Conservation (phyloP, 2,113 vertebrate species). For the Mormoops blainvillei region DNA sequence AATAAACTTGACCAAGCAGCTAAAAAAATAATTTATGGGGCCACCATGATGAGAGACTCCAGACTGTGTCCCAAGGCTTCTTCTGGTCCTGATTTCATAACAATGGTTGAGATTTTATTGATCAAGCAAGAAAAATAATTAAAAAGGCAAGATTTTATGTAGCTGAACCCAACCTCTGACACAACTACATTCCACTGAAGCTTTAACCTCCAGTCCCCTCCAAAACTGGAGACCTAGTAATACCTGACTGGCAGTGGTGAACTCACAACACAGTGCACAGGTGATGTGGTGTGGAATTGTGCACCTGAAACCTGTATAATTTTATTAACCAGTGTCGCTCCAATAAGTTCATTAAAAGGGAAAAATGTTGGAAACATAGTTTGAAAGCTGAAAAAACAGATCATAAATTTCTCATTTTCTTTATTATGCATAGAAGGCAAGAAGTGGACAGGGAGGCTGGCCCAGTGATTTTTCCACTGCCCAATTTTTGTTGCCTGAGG, state of each 20-base stretch:
- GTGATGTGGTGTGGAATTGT: too few species aligned
- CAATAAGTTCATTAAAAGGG: too few species aligned
- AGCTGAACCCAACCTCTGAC: not conserved
- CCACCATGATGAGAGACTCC: not conserved
- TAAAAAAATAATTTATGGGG: not conserved
- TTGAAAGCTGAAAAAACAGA: constrained; percentile 28
- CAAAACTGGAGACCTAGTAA: not conserved
- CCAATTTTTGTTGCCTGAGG: not conserved
- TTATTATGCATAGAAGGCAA: constrained; percentile 20
- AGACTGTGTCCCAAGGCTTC: not conserved
- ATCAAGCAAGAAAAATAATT: constrained; percentile 41
- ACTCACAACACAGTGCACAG: too few species aligned
- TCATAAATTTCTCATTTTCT: constrained; percentile 44
- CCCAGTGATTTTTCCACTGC: not conserved
- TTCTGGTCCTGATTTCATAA: constrained; percentile 20
- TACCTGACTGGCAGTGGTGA: too few species aligned
- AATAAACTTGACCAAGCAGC: not conserved
- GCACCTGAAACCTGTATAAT: too few species aligned
- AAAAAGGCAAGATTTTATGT: not conserved
- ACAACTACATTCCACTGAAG: not conserved
- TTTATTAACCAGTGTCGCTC: too few species aligned
- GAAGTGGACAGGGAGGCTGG: not conserved
- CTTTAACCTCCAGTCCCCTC: not conserved
- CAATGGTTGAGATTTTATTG: constrained; percentile 10
- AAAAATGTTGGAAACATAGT: not conserved